Conservation (phyloP, 2,797 vertebrate species). For the Pteropus rufus region DNA sequence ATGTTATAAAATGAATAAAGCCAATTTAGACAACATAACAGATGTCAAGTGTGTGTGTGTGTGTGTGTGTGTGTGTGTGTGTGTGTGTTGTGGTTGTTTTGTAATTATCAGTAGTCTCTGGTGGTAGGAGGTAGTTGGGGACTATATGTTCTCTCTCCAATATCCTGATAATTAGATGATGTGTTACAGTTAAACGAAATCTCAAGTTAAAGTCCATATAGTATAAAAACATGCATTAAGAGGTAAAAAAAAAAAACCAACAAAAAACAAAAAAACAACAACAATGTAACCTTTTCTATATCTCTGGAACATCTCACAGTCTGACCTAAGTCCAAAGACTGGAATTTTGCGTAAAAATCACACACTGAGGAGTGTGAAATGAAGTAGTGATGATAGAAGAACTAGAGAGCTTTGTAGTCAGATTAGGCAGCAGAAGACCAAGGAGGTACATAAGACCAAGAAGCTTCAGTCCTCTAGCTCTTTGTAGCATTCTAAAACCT, state of each 20-base stretch:
- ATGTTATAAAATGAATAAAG: background rate
- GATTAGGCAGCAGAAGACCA: background rate
- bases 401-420: background rate
- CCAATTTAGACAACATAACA: background rate
- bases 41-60: background rate
- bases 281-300: background rate
- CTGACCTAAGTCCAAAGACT: background rate
- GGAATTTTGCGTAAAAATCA: background rate
- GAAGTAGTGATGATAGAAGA: background rate
- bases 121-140: background rate
- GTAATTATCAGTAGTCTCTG: background rate
- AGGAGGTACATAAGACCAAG: background rate
- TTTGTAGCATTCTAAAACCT: background rate
- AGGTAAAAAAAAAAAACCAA: background rate
- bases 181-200: background rate
- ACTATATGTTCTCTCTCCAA: background rate
- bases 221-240: background rate
- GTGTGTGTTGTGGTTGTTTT: background rate
- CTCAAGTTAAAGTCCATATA: background rate
- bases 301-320: background rate
- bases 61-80: background rate
- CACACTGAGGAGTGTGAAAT: background rate
- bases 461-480: background rate
- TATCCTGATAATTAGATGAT: background rate
- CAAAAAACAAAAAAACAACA: too few species aligned